Evolutionary conservation across 1,140 invertebrate genomes (phyloP).

Genomic region (Cephus cinctus): DNA sequence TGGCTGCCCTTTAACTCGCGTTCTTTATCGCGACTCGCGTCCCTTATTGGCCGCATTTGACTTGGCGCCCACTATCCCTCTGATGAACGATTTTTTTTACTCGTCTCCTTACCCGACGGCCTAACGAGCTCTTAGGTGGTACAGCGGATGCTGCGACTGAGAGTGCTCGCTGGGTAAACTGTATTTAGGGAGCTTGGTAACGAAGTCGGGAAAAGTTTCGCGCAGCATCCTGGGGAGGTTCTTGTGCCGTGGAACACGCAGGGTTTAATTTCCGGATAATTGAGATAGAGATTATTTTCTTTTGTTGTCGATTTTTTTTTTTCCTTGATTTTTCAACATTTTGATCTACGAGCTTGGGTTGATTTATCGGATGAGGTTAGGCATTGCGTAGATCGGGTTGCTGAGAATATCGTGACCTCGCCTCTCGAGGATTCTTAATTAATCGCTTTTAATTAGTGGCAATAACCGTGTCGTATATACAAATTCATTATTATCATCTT

Average conservation of each 20-base stretch:
- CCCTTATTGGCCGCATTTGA: conserved; percentile 17
- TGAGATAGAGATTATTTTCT: too few relatives aligned
- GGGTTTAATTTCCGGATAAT: too few relatives aligned
- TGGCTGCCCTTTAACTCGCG: not conserved
- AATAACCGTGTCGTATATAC: conserved; percentile 14
- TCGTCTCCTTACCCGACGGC: too few relatives aligned
- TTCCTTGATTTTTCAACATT: not conserved
- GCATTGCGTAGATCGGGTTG: not conserved
- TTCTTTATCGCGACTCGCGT: conserved; percentile 1
- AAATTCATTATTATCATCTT: not conserved
- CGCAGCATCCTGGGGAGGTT: too few relatives aligned
- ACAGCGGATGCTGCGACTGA: too few relatives aligned
- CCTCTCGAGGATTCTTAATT: conserved; percentile 14
- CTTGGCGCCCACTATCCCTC: too few relatives aligned
- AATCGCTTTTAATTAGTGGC: conserved; percentile 19
- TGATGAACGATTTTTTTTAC: too few relatives aligned
- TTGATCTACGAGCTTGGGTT: not conserved
- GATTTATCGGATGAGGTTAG: not conserved
- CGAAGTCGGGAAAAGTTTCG: too few relatives aligned
- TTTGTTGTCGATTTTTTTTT: not conserved
- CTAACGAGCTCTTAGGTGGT: too few relatives aligned
- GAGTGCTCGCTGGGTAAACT: too few relatives aligned
- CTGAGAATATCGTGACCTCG: conserved; percentile 18
- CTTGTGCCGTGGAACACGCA: too few relatives aligned
- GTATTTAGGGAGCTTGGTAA: too few relatives aligned